A percentile compares a stretch with the other conserved stretches of the same genome.
Evolutionary conservation across 1,140 invertebrate species (phyloP).

Genomic region (Xylocopa sonorina): DNA sequence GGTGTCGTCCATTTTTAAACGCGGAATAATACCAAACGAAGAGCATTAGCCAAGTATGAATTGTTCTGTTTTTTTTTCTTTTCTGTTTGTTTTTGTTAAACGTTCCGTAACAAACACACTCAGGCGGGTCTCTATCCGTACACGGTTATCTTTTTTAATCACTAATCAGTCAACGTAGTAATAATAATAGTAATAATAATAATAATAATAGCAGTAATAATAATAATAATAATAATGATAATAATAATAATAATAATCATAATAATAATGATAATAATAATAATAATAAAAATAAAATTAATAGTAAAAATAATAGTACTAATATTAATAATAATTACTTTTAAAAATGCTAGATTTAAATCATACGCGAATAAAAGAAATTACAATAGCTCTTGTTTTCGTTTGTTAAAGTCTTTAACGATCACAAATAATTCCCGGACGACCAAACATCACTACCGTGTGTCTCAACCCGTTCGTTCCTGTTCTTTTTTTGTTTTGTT

Average conservation of each 20-base stretch:
- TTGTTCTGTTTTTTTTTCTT: conserved; percentile 2
- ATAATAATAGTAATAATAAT: no score
- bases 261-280: no score
- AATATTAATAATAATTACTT: conserved; percentile 48
- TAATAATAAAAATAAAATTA: no score
- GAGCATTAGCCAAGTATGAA: conserved; percentile 18
- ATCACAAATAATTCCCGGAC: conserved; percentile 41
- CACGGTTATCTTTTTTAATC: conserved; percentile 32
- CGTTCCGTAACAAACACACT: conserved; percentile 35
- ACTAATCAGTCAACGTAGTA: conserved; percentile 51
- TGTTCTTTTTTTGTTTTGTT: neutral
- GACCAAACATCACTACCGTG: conserved; percentile 20
- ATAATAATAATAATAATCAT: no score
- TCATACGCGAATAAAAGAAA: conserved; percentile 23
- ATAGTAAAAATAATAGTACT: no score
- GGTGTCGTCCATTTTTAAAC: conserved; percentile 52
- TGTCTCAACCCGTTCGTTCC: conserved; percentile 2
- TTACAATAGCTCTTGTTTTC: conserved; percentile 16
- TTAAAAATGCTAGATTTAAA: conserved; percentile 44
- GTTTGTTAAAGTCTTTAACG: conserved; percentile 24
- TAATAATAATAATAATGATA: no score
- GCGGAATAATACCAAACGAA: conserved; percentile 56
- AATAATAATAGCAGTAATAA: no score
- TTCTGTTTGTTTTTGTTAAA: neutral
- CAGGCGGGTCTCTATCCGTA: conserved; percentile 10